Percentiles rank a stretch among this genome's conserved stretches.
Conservation (phyloP, 30 jellyfish, hydroid and myxozoan species). For the Pelagia noctiluca region DNA sequence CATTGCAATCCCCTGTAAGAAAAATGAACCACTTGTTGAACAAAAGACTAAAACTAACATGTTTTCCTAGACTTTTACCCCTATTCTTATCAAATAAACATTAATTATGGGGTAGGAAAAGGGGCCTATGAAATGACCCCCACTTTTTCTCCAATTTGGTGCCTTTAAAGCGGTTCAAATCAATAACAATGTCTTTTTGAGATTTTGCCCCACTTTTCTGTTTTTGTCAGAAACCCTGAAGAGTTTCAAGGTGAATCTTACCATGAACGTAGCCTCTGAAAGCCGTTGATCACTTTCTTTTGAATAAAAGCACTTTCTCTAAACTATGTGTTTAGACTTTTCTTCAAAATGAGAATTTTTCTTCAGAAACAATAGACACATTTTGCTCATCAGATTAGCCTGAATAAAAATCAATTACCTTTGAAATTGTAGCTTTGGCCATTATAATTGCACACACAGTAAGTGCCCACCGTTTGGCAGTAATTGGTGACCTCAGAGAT, state of each 20-base stretch:
- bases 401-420: not conserved
- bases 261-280: not conserved
- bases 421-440: not conserved
- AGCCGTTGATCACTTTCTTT: not conserved
- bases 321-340: not conserved
- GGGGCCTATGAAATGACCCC: not conserved
- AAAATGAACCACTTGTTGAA: not conserved
- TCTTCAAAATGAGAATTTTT: not conserved
- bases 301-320: not conserved
- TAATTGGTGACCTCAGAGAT: slow-evolving; percentile 1
- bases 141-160: not conserved
- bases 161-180: too few relatives aligned
- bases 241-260: not conserved
- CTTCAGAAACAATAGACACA: not conserved
- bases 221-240: not conserved
- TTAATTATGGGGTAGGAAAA: too few relatives aligned
- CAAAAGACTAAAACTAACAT: not conserved
- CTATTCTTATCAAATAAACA: not conserved
- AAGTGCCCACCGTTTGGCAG: not conserved
- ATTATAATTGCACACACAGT: not conserved
- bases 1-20: slow-evolving; percentile 52
- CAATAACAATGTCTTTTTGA: too few relatives aligned
- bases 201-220: too few relatives aligned
- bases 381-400: not conserved
- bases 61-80: not conserved